Conservation (phyloP, 2,797 vertebrate genomes). For the Lutjanus argentimaculatus region DNA sequence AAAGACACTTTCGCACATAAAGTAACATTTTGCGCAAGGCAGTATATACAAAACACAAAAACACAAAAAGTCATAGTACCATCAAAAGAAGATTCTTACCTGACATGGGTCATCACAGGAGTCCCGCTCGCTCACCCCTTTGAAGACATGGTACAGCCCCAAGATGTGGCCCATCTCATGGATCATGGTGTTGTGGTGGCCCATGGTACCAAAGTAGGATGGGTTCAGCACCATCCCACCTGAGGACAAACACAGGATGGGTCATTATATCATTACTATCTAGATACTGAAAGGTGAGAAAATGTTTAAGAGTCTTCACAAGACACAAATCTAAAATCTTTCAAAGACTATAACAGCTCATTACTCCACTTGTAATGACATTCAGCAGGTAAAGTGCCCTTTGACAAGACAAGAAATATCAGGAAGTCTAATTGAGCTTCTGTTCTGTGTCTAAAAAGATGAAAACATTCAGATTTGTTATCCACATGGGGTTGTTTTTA, state of each 20-base stretch:
- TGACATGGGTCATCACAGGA: conserved; percentile 97
- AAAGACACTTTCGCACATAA: not conserved
- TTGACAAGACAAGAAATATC: not conserved
- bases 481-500: not conserved
- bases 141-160: conserved; percentile 98
- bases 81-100: conserved; percentile 66
- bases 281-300: not conserved
- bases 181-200: conserved; percentile 97
- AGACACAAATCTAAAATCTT: not conserved
- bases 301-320: not conserved
- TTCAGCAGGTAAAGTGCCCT: not conserved
- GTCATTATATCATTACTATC: not conserved
- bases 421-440: not conserved
- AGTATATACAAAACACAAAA: not conserved
- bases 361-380: not conserved
- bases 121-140: conserved; percentile 96
- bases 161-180: conserved; percentile 97
- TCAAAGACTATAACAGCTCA: conserved; percentile 1
- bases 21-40: not conserved
- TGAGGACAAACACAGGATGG: conserved; percentile 64
- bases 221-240: conserved; percentile 97
- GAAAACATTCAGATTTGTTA: not conserved
- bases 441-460: not conserved
- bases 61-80: not conserved
- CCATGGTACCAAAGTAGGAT: conserved; percentile 91